Percentiles rank a stretch among this genome's conserved stretches.
These are phyloP conservation scores for Ormyrus nitidulus DNA, from an alignment of 2,888 invertebrate species.

Conservation along the genomic window DNA sequence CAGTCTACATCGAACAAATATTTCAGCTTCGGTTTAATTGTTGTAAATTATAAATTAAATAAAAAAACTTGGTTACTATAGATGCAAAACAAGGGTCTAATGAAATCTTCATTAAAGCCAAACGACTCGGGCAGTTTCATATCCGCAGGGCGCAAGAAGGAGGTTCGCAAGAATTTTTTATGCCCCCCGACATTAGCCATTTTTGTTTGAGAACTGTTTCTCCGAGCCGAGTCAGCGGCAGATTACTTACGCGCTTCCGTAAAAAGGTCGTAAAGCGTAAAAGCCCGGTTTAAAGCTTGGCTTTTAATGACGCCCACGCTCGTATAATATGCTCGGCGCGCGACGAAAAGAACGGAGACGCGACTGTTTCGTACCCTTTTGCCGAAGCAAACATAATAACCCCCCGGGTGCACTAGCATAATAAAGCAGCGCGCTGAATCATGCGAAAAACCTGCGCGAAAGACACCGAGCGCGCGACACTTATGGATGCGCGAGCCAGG, in stretches of 20 bases:
- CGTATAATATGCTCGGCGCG: slow-evolving; percentile 62
- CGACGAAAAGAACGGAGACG: slow-evolving; percentile 21
- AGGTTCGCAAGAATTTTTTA: slow-evolving; percentile 45
- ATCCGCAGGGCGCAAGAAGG: background rate
- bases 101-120: slow-evolving; percentile 54
- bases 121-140: slow-evolving; percentile 27
- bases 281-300: slow-evolving; percentile 69
- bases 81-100: slow-evolving; percentile 13
- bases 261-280: slow-evolving; percentile 71
- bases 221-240: slow-evolving; percentile 50
- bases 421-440: slow-evolving; percentile 56
- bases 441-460: slow-evolving; percentile 49
- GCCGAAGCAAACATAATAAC: slow-evolving; percentile 56
- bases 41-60: too few relatives aligned
- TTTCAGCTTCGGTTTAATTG: too few relatives aligned
- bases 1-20: too few relatives aligned
- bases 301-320: slow-evolving; percentile 68
- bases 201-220: slow-evolving; percentile 56
- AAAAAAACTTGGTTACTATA: background rate
- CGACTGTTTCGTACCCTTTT: slow-evolving; percentile 59
- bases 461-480: slow-evolving; percentile 14
- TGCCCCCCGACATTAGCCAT: slow-evolving; percentile 54
- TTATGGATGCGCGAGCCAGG: slow-evolving; percentile 6
- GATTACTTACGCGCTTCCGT: slow-evolving; percentile 65
- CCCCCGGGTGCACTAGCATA: slow-evolving; percentile 38